These are phyloP conservation scores for Drosophila erecta DNA, from an alignment of 1,140 invertebrate species.

Conservation along the genomic window DNA sequence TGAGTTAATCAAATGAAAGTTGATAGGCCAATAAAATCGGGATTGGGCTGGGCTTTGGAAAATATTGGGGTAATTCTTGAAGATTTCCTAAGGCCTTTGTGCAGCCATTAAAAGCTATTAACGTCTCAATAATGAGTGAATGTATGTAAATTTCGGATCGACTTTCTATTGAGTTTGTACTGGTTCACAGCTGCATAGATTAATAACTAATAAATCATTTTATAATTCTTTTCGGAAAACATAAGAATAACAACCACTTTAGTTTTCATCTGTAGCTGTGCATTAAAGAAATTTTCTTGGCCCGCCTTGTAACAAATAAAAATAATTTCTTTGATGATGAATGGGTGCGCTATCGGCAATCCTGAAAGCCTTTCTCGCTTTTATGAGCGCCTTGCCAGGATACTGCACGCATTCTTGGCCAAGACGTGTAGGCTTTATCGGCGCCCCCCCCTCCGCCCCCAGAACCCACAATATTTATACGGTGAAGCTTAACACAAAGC, in stretches of 20 bases:
- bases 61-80: conserved; percentile 1
- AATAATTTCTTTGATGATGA: conserved; percentile 11
- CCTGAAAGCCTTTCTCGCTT: conserved; percentile 21
- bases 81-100: conserved; percentile 43
- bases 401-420: conserved; percentile 24
- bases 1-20: conserved; percentile 69
- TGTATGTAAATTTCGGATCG: conserved; percentile 10
- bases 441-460: conserved; percentile 23
- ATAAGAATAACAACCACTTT: not conserved
- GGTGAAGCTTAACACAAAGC: conserved; percentile 29
- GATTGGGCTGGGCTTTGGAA: conserved; percentile 6
- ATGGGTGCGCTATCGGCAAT: conserved; percentile 25
- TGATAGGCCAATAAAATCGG: conserved; percentile 46
- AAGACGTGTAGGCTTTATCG: conserved; percentile 48
- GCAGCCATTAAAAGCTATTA: conserved; percentile 38
- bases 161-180: conserved; percentile 7
- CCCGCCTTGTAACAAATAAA: conserved; percentile 6
- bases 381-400: conserved; percentile 19
- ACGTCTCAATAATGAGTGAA: conserved; percentile 57
- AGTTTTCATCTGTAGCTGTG: not conserved
- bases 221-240: too few relatives aligned
- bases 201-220: not conserved
- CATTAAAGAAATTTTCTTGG: not conserved
- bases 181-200: not conserved
- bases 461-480: conserved; percentile 14